phyloP scores from a whole-genome alignment of 2,888 invertebrate species.

The Tholera decimalis region DNA sequence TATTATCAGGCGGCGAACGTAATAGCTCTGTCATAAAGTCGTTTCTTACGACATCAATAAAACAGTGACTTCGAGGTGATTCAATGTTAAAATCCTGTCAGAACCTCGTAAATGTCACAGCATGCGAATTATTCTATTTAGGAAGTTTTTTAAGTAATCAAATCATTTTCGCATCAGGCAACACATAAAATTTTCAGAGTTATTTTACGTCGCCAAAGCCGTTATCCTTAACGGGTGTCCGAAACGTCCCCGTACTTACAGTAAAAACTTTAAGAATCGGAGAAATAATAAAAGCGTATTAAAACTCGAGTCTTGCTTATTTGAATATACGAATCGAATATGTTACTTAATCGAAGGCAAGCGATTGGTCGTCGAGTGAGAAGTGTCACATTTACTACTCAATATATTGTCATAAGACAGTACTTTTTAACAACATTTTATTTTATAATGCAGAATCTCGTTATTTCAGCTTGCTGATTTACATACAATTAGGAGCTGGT shows the following conservation, averaged over 20 bases:
- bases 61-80: conserved; percentile 58
- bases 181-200: conserved; percentile 67
- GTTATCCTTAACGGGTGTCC: conserved; percentile 72
- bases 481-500: conserved; percentile 68
- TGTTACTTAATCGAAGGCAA: conserved; percentile 78
- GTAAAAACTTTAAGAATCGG: conserved; percentile 69
- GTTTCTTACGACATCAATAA: conserved; percentile 63
- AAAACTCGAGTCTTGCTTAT: conserved; percentile 74
- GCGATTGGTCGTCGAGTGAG: conserved; percentile 78
- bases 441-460: conserved; percentile 70
- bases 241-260: conserved; percentile 65
- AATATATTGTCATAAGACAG: conserved; percentile 80
- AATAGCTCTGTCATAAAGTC: conserved; percentile 61
- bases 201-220: conserved; percentile 70
- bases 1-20: conserved; percentile 46
- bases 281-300: conserved; percentile 75
- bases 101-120: conserved; percentile 42
- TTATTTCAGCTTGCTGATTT: conserved; percentile 69
- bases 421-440: conserved; percentile 74
- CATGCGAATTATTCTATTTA: conserved; percentile 51
- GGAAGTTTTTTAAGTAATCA: conserved; percentile 50
- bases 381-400: conserved; percentile 80
- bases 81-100: conserved; percentile 57
- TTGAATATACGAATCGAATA: conserved; percentile 79
- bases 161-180: conserved; percentile 59